Evolutionary conservation across 1,140 invertebrate species (phyloP).

Genomic region (Diprion similis): DNA sequence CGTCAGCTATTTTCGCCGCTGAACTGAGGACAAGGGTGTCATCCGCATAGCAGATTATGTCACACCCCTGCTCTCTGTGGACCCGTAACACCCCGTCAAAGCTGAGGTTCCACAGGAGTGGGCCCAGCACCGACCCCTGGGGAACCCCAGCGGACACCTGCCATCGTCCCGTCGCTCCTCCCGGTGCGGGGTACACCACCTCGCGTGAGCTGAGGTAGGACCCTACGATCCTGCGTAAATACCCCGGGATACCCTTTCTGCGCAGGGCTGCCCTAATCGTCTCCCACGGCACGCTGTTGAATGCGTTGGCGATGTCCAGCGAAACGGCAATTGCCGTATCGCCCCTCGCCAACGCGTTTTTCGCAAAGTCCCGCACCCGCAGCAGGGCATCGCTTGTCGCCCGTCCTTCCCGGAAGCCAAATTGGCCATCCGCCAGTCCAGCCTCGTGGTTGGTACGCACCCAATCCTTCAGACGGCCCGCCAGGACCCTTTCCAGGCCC

Average conservation of each 20-base stretch:
- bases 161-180: too few species aligned
- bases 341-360: neutral
- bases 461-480: slow-evolving; percentile 21
- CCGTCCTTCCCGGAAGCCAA: slow-evolving; percentile 40
- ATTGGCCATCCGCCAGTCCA: slow-evolving; percentile 36
- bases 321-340: neutral
- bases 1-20: too few species aligned
- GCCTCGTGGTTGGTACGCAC: slow-evolving; percentile 19
- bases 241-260: slow-evolving; percentile 23
- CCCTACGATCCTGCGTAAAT: slow-evolving; percentile 25
- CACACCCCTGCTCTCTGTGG: slow-evolving; percentile 17
- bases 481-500: slow-evolving; percentile 32
- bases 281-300: slow-evolving; percentile 30
- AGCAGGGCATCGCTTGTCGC: slow-evolving; percentile 45
- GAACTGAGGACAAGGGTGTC: slow-evolving; percentile 35
- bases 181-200: neutral
- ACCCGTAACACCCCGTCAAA: slow-evolving; percentile 39
- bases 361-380: neutral
- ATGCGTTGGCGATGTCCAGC: slow-evolving; percentile 33
- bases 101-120: too few species aligned
- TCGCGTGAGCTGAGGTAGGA: slow-evolving; percentile 27
- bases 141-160: slow-evolving; percentile 22
- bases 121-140: slow-evolving; percentile 41
- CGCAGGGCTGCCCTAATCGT: slow-evolving; percentile 25
- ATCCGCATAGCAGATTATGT: slow-evolving; percentile 36